These are phyloP conservation scores for Drosophila dives DNA, from an alignment of 2,888 invertebrate genomes.

Conservation along the genomic window DNA sequence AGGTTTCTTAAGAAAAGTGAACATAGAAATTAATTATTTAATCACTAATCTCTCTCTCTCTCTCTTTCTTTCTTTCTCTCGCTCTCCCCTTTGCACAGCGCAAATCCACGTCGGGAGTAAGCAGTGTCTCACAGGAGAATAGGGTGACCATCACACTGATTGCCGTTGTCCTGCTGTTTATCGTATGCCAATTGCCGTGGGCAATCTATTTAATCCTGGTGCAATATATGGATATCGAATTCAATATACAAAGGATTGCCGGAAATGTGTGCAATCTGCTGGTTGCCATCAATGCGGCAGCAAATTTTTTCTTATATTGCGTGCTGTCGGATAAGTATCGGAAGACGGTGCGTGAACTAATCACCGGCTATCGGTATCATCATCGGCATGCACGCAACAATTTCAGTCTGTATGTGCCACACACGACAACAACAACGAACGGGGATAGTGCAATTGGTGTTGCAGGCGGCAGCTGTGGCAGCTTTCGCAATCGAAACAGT, in stretches of 20 bases:
- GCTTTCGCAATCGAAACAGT: constrained; percentile 55
- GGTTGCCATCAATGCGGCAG: constrained; percentile 89
- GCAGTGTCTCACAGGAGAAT: constrained; percentile 87
- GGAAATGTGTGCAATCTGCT: constrained; percentile 91
- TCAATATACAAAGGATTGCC: constrained; percentile 84
- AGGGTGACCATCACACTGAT: constrained; percentile 91
- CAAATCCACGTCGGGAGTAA: constrained; percentile 77
- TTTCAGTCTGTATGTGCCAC: constrained; percentile 74
- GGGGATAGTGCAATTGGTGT: constrained; percentile 42
- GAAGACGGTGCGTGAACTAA: constrained; percentile 85
- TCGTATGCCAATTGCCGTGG: constrained; percentile 90
- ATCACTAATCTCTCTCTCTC: background rate
- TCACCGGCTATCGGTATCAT: constrained; percentile 82
- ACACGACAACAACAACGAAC: constrained; percentile 67
- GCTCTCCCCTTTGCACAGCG: constrained; percentile 69
- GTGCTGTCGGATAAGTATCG: constrained; percentile 91
- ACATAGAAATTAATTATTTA: background rate
- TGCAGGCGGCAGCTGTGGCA: constrained; percentile 30
- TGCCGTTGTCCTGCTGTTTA: constrained; percentile 90
- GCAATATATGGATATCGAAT: constrained; percentile 64
- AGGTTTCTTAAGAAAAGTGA: background rate
- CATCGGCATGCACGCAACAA: constrained; percentile 75
- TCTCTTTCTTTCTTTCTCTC: background rate
- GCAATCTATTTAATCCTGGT: constrained; percentile 86
- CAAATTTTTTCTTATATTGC: constrained; percentile 92